These are phyloP conservation scores for Cheilosia scutellata DNA, from an alignment of 2,888 invertebrate species.

Conservation along the genomic window DNA sequence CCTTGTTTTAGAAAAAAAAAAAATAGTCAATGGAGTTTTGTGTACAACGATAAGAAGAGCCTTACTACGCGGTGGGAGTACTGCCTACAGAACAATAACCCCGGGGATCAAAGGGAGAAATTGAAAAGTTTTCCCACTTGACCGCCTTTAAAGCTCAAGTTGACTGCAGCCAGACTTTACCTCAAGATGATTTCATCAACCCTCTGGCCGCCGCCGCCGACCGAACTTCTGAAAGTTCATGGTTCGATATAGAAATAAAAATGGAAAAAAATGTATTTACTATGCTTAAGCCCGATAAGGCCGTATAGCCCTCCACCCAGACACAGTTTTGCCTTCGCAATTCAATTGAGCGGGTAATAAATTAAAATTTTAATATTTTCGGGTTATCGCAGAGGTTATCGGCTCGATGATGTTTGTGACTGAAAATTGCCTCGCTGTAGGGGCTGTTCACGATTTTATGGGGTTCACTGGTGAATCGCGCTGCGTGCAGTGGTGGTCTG, in stretches of 20 bases:
- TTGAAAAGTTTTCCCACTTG: conserved; percentile 75
- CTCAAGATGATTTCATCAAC: conserved; percentile 44
- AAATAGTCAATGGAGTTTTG: conserved; percentile 42
- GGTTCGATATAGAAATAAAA: conserved; percentile 25
- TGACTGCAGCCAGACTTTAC: conserved; percentile 33
- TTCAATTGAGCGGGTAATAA: conserved; percentile 53
- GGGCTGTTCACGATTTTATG: conserved; percentile 22
- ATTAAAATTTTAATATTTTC: conserved; percentile 50
- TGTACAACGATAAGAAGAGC: conserved; percentile 16
- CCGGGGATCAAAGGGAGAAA: conserved; percentile 72
- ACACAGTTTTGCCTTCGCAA: conserved; percentile 35
- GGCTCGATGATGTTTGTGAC: conserved; percentile 40
- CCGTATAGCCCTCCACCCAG: conserved; percentile 35
- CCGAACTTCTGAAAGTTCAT: conserved; percentile 30
- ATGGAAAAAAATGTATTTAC: conserved; percentile 26
- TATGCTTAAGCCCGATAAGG: conserved; percentile 58
- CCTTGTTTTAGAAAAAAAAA: conserved; percentile 13
- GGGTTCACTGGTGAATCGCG: conserved; percentile 12
- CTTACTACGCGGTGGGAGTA: conserved; percentile 8
- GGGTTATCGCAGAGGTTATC: conserved; percentile 71
- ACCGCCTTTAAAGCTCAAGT: conserved; percentile 68
- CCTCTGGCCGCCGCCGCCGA: neutral
- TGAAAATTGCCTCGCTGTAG: conserved; percentile 27
- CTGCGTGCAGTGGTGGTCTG: conserved; percentile 10
- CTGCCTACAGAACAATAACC: conserved; percentile 49